Conservation (phyloP, 2,113 vertebrate species). For the Pycnonotus jocosus region DNA sequence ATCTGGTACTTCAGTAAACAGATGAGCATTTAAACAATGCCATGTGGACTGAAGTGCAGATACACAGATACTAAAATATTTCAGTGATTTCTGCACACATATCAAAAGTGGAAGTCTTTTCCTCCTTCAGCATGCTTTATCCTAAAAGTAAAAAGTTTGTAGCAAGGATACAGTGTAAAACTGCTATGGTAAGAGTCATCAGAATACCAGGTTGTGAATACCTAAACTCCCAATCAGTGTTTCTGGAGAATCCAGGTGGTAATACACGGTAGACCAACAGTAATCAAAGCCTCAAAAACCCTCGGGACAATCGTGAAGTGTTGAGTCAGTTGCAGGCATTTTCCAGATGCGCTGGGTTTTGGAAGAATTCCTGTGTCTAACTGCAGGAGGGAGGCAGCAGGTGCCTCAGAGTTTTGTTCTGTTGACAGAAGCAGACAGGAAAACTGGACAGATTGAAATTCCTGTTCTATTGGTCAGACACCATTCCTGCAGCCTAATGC, state of each 20-base stretch:
- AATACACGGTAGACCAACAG: background rate
- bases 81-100: background rate
- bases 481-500: background rate
- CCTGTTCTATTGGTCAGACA: background rate
- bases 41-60: background rate
- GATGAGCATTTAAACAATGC: background rate
- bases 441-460: background rate
- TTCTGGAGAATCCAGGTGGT: background rate
- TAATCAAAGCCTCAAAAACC: background rate
- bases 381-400: background rate
- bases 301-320: rapidly evolving
- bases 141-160: background rate
- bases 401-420: rapidly evolving
- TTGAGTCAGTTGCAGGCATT: background rate
- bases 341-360: rapidly evolving
- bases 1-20: background rate
- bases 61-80: background rate
- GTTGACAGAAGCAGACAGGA: background rate
- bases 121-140: background rate
- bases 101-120: background rate
- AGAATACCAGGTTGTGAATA: background rate
- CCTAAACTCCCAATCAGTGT: rapidly evolving
- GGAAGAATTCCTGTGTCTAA: background rate
- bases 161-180: background rate
- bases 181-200: background rate